Conservation (phyloP, 2,797 vertebrate species). For the Sparus aurata region DNA sequence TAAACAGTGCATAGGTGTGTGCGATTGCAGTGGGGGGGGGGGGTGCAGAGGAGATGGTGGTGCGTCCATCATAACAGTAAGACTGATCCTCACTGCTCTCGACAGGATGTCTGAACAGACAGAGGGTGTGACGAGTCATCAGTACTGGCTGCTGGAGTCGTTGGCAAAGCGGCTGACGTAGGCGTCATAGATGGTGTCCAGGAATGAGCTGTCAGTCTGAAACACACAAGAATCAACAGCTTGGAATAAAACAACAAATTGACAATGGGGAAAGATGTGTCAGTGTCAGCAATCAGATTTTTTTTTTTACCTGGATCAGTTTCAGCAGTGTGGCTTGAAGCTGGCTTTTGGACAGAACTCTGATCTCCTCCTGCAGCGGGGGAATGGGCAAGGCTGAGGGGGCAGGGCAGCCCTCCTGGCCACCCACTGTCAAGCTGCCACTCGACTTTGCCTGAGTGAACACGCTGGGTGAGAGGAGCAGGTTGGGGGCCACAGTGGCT, state of each 20-base stretch:
- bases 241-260: slow-evolving; percentile 1
- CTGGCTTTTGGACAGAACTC: slow-evolving; percentile 87
- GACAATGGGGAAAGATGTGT: neutral
- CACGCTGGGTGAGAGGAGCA: slow-evolving; percentile 92
- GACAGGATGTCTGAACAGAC: slow-evolving; percentile 25
- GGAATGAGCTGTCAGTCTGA: slow-evolving; percentile 93
- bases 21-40: neutral
- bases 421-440: slow-evolving; percentile 9
- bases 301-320: slow-evolving; percentile 89
- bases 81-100: slow-evolving; percentile 15
- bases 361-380: slow-evolving; percentile 68
- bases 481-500: slow-evolving; percentile 83
- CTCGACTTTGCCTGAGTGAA: slow-evolving; percentile 85
- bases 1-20: slow-evolving; percentile 12
- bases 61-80: slow-evolving; percentile 18
- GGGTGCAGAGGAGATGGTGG: slow-evolving; percentile 11
- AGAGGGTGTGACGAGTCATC: slow-evolving; percentile 56
- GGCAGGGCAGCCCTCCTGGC: slow-evolving; percentile 56
- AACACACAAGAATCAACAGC: slow-evolving; percentile 57
- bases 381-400: slow-evolving; percentile 58
- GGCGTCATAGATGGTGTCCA: slow-evolving; percentile 94
- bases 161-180: slow-evolving; percentile 88
- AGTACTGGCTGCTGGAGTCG: slow-evolving; percentile 78
- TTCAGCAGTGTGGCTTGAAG: slow-evolving; percentile 91
- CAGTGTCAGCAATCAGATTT: neutral